phyloP scores from a whole-genome alignment of 2,113 vertebrate genomes.

The Hydrolagus affinis region DNA sequence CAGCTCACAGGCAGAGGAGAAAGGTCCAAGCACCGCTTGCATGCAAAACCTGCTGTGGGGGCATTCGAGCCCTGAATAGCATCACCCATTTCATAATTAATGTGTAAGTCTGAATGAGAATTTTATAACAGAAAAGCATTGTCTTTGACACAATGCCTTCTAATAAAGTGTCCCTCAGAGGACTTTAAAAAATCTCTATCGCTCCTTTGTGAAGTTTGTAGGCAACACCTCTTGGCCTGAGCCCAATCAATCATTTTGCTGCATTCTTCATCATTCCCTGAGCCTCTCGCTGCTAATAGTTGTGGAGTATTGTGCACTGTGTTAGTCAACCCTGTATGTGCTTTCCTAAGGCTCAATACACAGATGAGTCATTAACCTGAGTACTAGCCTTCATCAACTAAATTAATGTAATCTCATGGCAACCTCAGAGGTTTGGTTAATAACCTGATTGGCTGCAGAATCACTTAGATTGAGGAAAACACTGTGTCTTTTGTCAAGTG shows the following conservation, averaged over 20 bases:
- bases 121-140: constrained; percentile 37
- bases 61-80: constrained; percentile 33
- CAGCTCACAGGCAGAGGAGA: constrained; percentile 45
- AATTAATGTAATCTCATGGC: neutral
- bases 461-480: constrained; percentile 21
- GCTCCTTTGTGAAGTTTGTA: constrained; percentile 2
- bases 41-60: constrained; percentile 40
- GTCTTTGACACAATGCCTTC: constrained; percentile 38
- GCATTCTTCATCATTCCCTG: neutral
- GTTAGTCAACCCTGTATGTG: constrained; percentile 29
- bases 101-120: constrained; percentile 28
- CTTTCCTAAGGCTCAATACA: constrained; percentile 35
- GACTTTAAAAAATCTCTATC: neutral
- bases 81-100: constrained; percentile 32
- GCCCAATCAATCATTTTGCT: neutral
- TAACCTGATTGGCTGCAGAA: constrained; percentile 34
- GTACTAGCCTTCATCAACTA: neutral
- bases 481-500: constrained; percentile 11
- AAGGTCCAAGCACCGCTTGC: constrained; percentile 43
- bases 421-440: constrained; percentile 41
- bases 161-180: neutral
- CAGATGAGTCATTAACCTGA: constrained; percentile 40
- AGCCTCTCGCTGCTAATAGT: constrained; percentile 1
- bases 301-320: constrained; percentile 4
- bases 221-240: neutral